phyloP scores from a whole-genome alignment of 2,888 invertebrate genomes.

The Volucella inflata region DNA sequence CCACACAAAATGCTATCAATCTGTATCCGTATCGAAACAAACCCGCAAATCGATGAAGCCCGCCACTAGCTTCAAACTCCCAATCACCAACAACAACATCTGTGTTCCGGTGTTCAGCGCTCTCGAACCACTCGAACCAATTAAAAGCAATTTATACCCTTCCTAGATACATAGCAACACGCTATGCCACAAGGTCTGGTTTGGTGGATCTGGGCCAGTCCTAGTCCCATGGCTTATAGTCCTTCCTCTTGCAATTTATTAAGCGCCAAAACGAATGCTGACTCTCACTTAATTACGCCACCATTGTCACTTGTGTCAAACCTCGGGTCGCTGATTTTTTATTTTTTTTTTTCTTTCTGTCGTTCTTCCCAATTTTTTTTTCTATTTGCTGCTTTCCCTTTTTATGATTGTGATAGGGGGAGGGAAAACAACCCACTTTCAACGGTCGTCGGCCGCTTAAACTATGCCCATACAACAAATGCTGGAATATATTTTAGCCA shows the following conservation, averaged over 20 bases:
- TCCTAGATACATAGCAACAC: constrained; percentile 8
- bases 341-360: neutral
- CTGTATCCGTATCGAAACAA: constrained; percentile 19
- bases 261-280: constrained; percentile 69
- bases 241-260: constrained; percentile 52
- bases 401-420: neutral
- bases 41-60: constrained; percentile 52
- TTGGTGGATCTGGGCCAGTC: neutral
- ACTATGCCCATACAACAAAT: constrained; percentile 38
- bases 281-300: constrained; percentile 73
- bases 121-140: constrained; percentile 45
- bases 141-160: constrained; percentile 69
- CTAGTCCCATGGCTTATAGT: neutral
- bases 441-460: constrained; percentile 35
- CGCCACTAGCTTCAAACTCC: neutral
- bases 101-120: constrained; percentile 46
- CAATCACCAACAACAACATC: constrained; percentile 24
- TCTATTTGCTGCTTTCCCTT: neutral
- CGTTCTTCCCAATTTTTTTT: neutral
- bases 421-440: neutral
- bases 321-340: constrained; percentile 33
- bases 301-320: constrained; percentile 72
- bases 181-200: constrained; percentile 10
- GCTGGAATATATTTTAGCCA: constrained; percentile 56
- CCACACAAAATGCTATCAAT: neutral